A percentile compares a stretch with the other conserved stretches of the same genome.
Conservation (phyloP, 2,113 vertebrate species). For the mouse (Mus musculus) region DNA sequence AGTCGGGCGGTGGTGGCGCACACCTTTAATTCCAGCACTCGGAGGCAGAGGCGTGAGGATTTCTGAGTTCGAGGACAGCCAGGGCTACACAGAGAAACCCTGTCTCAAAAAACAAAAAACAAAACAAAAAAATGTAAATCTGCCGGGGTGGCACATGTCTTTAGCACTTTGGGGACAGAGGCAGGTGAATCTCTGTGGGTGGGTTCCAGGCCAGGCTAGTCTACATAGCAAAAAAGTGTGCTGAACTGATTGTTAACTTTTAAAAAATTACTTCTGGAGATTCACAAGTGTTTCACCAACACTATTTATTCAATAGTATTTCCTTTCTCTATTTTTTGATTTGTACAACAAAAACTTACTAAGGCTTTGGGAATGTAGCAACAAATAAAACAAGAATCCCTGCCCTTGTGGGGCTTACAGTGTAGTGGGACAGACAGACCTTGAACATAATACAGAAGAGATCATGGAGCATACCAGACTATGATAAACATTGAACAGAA, state of each 20-base stretch:
- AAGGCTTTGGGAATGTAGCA: neutral
- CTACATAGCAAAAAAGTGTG: neutral
- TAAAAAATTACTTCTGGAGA: neutral
- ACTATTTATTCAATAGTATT: conserved; percentile 14
- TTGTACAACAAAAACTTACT: conserved; percentile 43
- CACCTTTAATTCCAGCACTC: neutral
- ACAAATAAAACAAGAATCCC: neutral
- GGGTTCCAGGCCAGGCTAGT: neutral
- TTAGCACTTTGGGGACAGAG: too few species aligned
- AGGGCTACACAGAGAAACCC: too few species aligned
- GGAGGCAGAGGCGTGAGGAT: neutral
- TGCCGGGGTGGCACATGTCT: too few species aligned
- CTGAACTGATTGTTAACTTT: conserved; percentile 14
- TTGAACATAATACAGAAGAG: neutral
- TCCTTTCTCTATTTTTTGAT: neutral
- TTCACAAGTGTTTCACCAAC: conserved; percentile 45
- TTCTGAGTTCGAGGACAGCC: neutral
- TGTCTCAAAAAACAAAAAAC: too few species aligned
- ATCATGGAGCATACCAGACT: neutral
- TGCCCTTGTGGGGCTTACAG: neutral
- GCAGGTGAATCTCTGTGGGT: too few species aligned
- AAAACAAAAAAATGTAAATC: too few species aligned
- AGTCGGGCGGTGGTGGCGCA: too few species aligned
- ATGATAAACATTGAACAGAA: neutral
- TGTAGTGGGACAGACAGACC: neutral